A percentile compares a stretch with the other conserved stretches of the same genome.
These are phyloP conservation scores for Hoplodrina ambigua DNA, from an alignment of 2,888 invertebrate species.

Conservation along the genomic window DNA sequence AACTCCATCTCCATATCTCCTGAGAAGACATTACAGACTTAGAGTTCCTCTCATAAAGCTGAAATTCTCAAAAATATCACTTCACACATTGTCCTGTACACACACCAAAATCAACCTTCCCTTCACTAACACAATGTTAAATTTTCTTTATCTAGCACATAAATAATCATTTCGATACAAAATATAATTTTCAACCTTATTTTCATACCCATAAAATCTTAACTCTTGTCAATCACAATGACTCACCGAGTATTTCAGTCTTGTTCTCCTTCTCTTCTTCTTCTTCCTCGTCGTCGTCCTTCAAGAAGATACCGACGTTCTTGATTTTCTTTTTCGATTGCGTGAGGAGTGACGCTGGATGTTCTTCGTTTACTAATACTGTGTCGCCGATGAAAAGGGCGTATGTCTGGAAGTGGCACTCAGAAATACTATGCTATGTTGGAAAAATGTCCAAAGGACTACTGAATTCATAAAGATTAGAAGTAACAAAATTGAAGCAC, in stretches of 20 bases:
- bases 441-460: background rate
- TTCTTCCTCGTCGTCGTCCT: constrained; percentile 96
- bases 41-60: background rate
- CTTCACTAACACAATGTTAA: background rate
- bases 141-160: background rate
- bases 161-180: background rate
- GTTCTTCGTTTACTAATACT: constrained; percentile 97
- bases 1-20: background rate
- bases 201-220: constrained; percentile 8
- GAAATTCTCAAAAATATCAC: too few relatives aligned
- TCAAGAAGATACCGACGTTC: constrained; percentile 98
- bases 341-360: constrained; percentile 96
- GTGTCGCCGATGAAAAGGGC: constrained; percentile 99
- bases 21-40: too few relatives aligned
- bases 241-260: constrained; percentile 93
- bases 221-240: constrained; percentile 20
- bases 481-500: background rate
- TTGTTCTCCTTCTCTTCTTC: constrained; percentile 95
- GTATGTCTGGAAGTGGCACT: constrained; percentile 88
- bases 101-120: constrained; percentile 10
- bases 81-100: too few relatives aligned
- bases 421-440: background rate
- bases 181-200: constrained; percentile 16
- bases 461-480: background rate
- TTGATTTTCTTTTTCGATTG: constrained; percentile 98